Base-by-base conservation (phyloP, 2,113 vertebrate genomes). In the Ascaphus truei region DNA sequence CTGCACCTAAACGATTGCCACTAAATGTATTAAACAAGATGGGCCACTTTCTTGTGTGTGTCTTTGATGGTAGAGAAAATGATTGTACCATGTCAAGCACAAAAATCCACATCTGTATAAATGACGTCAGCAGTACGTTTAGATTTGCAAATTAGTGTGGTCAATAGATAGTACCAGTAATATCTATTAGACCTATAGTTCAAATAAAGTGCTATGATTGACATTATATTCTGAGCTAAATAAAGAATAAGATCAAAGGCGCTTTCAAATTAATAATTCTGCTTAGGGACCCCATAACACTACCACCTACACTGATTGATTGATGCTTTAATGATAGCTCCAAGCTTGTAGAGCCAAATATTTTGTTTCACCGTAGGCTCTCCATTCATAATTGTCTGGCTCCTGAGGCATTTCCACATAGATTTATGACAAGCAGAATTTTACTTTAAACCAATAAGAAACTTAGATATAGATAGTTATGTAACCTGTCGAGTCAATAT, bases 351-450 rank as follows among this genome's bases (percentile, higher is more conserved):
- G 43, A 68, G 30, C 57, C 30, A 68, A 68, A 68, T 68, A 68
- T 68, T 68, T 59, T 50, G 66, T 20, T 59, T 68, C 55, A 68
- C 66, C 55, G 59, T 60, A 20, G 15, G 30, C 66, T 60, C 26
- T 31, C 41, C n/a, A 59, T 68, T 51, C 55, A 59, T 23, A 60
- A 51, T 60, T 51, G 51, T 12, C 8, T 51, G 15, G 8, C 30
- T 39, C 33, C 31, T 59, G 22, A 50, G 26, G 45, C 34, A 22
- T 16, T n/a, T 33, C 13, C 10, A 34, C 23, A 37, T 9, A 15
- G 51, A 39, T 51, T 37, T 33, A 39, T 23, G 12, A 18, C 37
- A 4, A 11, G n/a, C 33, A 36, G 29, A 1, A 10, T 34, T 50
- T 6, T 50, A 23, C 41, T 62, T 33, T 34, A 25, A 29, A 61